phyloP scores from a whole-genome alignment of 2,797 vertebrate genomes.

The Glossophaga mutica region DNA sequence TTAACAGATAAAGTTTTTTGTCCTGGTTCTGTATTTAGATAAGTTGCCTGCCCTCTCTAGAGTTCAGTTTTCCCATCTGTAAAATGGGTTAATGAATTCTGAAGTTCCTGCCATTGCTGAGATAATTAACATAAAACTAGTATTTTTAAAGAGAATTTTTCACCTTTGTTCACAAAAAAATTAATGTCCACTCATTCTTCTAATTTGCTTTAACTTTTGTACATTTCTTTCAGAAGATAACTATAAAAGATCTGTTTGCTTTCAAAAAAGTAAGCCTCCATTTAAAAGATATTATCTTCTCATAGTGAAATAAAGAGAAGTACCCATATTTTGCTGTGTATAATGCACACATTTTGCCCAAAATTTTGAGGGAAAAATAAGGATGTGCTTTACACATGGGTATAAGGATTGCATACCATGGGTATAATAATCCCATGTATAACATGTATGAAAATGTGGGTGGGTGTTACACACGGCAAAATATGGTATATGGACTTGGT shows the following conservation, averaged over 20 bases:
- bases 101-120: neutral
- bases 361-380: too few relatives aligned
- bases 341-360: too few relatives aligned
- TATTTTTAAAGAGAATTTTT: conserved; percentile 33
- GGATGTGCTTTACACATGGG: too few relatives aligned
- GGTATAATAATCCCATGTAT: too few relatives aligned
- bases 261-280: neutral
- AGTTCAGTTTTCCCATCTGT: neutral
- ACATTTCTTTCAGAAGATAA: conserved; percentile 27
- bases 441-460: too few relatives aligned
- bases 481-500: neutral
- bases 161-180: conserved; percentile 38
- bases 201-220: neutral
- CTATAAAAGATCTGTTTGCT: neutral
- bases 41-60: neutral
- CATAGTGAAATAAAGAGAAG: neutral
- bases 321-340: too few relatives aligned
- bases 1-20: neutral
- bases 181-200: neutral
- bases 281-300: conserved; percentile 8
- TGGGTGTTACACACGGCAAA: too few relatives aligned
- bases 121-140: neutral
- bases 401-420: too few relatives aligned
- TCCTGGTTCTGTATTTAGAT: neutral
- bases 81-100: neutral